A percentile compares a stretch with the other conserved stretches of the same genome.
phyloP scores from a whole-genome alignment of 2,888 invertebrate genomes.

The Onchidella celtica region DNA sequence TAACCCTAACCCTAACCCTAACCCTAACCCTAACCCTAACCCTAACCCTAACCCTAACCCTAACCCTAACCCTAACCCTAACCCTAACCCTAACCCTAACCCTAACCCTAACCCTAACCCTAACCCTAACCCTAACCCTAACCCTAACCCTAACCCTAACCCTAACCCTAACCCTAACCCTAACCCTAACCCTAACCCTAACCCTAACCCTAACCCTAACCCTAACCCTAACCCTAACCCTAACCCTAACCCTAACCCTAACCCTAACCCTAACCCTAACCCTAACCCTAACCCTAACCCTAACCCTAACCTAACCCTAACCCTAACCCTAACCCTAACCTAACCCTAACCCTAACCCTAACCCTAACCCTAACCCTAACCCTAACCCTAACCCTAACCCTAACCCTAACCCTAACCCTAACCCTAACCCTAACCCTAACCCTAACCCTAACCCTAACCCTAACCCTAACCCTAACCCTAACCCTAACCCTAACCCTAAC shows the following conservation, averaged over 20 bases:
- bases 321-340: too few relatives aligned
- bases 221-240: neutral
- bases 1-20: conserved; percentile 31
- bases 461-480: too few relatives aligned
- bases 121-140: neutral
- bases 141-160: neutral
- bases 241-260: neutral
- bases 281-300: neutral
- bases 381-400: conserved; percentile 38
- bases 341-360: too few relatives aligned
- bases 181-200: too few relatives aligned
- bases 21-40: conserved; percentile 30
- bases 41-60: conserved; percentile 25
- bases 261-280: conserved; percentile 32
- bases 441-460: too few relatives aligned
- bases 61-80: conserved; percentile 20
- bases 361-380: conserved; percentile 54
- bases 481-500: too few relatives aligned
- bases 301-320: too few relatives aligned
- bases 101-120: conserved; percentile 12
- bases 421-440: conserved; percentile 56
- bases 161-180: too few relatives aligned
- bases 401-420: neutral
- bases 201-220: too few relatives aligned
- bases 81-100: neutral